Evolutionary conservation across 2,797 vertebrate species (phyloP).

Genomic region (Sebastes miniatus): DNA sequence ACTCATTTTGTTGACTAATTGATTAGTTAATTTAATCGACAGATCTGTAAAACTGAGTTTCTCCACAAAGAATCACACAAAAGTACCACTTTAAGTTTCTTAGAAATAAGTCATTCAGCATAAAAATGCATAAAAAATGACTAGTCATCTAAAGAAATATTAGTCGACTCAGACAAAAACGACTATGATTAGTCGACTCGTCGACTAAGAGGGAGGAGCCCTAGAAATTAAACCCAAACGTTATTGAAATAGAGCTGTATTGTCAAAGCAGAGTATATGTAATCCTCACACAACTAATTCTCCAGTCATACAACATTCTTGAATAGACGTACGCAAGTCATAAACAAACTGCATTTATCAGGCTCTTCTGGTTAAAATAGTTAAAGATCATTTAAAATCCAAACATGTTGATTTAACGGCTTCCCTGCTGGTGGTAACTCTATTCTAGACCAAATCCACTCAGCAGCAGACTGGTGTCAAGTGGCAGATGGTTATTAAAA

Average conservation of each 20-base stretch:
- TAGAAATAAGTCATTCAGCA: no score
- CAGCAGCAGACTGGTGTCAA: conserved; percentile 27
- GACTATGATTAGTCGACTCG: no score
- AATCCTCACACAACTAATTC: not conserved
- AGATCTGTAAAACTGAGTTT: no score
- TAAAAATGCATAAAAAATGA: no score
- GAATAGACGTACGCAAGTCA: not conserved
- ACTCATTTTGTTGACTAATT: no score
- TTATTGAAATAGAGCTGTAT: not conserved
- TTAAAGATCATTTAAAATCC: not conserved
- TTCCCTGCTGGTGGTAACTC: conserved; percentile 3
- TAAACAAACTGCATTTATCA: not conserved
- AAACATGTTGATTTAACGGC: not conserved
- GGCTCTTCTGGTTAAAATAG: not conserved
- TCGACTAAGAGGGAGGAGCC: no score
- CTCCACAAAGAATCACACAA: no score
- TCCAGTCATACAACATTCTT: not conserved
- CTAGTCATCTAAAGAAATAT: no score
- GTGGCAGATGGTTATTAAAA: conserved; percentile 42
- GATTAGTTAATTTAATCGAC: no score
- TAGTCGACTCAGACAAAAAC: no score
- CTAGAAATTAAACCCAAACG: not conserved
- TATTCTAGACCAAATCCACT: conserved; percentile 18
- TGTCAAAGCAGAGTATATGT: not conserved
- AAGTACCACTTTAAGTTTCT: no score